phyloP scores from a whole-genome alignment of 23 tunicate species.

The Halocynthia aurantium region DNA sequence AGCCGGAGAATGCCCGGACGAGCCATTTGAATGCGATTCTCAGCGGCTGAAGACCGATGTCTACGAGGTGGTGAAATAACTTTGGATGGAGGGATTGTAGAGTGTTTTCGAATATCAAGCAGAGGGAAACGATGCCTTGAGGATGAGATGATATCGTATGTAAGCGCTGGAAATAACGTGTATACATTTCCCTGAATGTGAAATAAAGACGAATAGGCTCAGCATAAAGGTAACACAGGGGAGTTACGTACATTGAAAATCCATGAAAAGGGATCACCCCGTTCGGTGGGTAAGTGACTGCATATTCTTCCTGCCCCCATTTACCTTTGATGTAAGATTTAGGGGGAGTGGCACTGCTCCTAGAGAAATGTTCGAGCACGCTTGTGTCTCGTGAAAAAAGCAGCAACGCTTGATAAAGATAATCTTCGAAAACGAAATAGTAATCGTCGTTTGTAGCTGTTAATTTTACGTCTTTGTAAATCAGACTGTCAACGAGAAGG shows the following conservation, averaged over 20 bases:
- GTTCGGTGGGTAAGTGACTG: slow-evolving; percentile 83
- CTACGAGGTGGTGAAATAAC: slow-evolving; percentile 68
- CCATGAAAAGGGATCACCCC: slow-evolving; percentile 98
- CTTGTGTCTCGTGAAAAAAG: slow-evolving; percentile 87
- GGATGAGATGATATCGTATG: slow-evolving; percentile 95
- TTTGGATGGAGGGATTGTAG: slow-evolving; percentile 72
- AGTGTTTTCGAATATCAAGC: slow-evolving; percentile 68
- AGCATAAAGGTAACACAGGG: slow-evolving; percentile 80
- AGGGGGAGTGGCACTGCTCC: slow-evolving; percentile 82
- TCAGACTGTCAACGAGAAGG: slow-evolving; percentile 79
- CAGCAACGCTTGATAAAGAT: slow-evolving; percentile 74
- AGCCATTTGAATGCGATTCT: slow-evolving; percentile 96
- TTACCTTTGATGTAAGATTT: slow-evolving; percentile 81
- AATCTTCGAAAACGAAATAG: slow-evolving; percentile 95
- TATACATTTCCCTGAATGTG: slow-evolving; percentile 76
- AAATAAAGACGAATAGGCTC: slow-evolving; percentile 61
- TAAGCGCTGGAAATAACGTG: slow-evolving; percentile 56
- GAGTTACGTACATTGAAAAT: slow-evolving; percentile 89
- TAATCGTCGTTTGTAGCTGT: slow-evolving; percentile 96
- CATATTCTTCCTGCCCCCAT: slow-evolving; percentile 75
- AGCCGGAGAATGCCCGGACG: slow-evolving; percentile 92
- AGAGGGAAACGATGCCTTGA: slow-evolving; percentile 74
- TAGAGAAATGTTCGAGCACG: slow-evolving; percentile 47
- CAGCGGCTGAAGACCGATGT: slow-evolving; percentile 88
- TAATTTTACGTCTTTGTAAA: slow-evolving; percentile 90